Base-by-base conservation (phyloP, 2,888 invertebrate species). In the Lysandra coridon region DNA sequence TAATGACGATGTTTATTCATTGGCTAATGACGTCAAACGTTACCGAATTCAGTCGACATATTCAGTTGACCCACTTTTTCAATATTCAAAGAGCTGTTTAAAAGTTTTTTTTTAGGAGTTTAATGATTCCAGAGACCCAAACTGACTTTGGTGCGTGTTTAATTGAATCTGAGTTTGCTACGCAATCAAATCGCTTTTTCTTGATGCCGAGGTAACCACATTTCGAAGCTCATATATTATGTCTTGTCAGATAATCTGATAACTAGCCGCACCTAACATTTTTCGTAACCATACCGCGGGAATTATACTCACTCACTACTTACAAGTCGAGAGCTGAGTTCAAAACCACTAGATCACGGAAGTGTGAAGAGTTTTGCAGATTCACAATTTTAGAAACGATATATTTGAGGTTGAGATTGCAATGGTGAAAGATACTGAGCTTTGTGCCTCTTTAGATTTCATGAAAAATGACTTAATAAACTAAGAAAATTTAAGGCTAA, bases 1-100 rank as follows among this genome's bases (percentile, higher is more conserved):
- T 88, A 88, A 87, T 89, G 90, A 91, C 91, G 90, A 91, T 53
- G 76, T 76, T 74, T 74, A 77, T 77, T 23, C 69, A 69, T 33
- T 69, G 69, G 69, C 69, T 69, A 69, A 69, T 69, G 69, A 69
- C 69, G 69, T 37, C 69, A 69, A 33, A 69, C 33, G 69, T 37
- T 69, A 14, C 69, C 69, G 4, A 69, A 37, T 14, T 30, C 12
- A 30, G 64, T 64, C 69, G 33, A 10, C 64, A 69, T 10, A 37
- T 33, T 69, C 33, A 37, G 4, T 69, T 77, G 49, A 49, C 49
- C 76, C 33, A 33, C 23, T 77, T 76, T 75, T 69, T 37, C 64
- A 12, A 64, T 64, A 10, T 23, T 10, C 12, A 64, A 64, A 37
- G 33, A 33, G 33, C 5, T 23, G 12, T 12, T 62, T 12, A 37